Conservation (phyloP, 2,113 vertebrate species). For the Odobenus rosmarus region DNA sequence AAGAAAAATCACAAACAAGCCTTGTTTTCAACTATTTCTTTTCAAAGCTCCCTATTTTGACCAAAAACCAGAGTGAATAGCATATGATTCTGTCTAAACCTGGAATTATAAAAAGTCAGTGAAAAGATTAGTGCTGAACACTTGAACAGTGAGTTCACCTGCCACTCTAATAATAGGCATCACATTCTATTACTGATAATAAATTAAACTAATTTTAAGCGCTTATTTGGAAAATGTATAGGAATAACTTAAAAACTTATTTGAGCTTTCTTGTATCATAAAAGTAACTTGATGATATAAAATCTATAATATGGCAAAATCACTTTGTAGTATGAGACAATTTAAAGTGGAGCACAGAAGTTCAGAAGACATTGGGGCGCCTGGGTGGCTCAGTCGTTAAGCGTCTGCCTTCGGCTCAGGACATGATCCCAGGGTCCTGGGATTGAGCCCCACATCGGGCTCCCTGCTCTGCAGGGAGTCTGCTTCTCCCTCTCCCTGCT, state of each 20-base stretch:
- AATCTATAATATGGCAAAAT: constrained; percentile 3
- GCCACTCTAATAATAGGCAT: background rate
- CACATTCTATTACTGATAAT: constrained; percentile 12
- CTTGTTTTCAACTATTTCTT: constrained; percentile 43
- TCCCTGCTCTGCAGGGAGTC: too few relatives aligned
- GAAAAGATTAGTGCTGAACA: constrained; percentile 14
- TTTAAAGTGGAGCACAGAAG: background rate
- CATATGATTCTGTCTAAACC: background rate
- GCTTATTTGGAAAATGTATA: constrained; percentile 41
- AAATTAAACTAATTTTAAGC: constrained; percentile 55
- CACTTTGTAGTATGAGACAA: background rate
- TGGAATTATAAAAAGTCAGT: constrained; percentile 1
- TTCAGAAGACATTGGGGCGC: background rate
- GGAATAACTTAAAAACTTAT: constrained; percentile 58
- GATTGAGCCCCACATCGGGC: too few relatives aligned
- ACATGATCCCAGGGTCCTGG: too few relatives aligned
- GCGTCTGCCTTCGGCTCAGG: too few relatives aligned
- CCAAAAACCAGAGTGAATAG: background rate
- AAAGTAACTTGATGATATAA: constrained; percentile 47
- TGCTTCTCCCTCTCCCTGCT: too few relatives aligned
- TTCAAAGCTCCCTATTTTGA: constrained; percentile 24
- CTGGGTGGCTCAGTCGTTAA: too few relatives aligned
- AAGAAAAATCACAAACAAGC: background rate
- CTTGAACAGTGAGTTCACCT: background rate
- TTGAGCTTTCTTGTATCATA: constrained; percentile 38